Evolutionary conservation across 2,888 invertebrate species (phyloP), one percentile per base, ranked within the genome.

Genomic region (Thumatha senex): DNA sequence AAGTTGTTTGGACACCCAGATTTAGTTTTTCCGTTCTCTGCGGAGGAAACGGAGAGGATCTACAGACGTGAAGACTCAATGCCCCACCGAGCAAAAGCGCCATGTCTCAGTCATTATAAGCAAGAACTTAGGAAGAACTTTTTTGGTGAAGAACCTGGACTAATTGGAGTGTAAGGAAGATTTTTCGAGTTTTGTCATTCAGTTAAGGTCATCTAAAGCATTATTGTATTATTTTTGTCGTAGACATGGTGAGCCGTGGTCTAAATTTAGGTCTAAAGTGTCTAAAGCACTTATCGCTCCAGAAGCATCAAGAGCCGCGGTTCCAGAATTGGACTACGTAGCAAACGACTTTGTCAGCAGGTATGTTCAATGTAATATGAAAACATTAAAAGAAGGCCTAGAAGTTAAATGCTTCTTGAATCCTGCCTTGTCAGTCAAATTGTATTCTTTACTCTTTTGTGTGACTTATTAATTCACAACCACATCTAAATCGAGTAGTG

Each of bases 161-260:
- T 95, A 56, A 95, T 95, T 73, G 95, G 95, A 78, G 94, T 95
- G 95, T 95, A 92, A 93, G 94, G 92, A 52, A 49, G 36, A 40
- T 31, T 7, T 24, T 24, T 24, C 18, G 18, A 24, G 18, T 24
- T 2, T 24, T 24, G 3, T 2, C 5, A 24, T 24, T 24, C 5
- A 24, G 18, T 24, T 24, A 24, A 24, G 5, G 18, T 24, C n/a
- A 24, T 24, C 18, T 24, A 24, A 24, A 2, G 18, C 18, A 24
- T 24, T n/a, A 30, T 30, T 56, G 2, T 42, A 40, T 42, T 39
- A 42, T 53, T 59, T 51, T 54, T 70, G 62, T 69, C 63, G 40
- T 84, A 98, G 97, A 58, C 97, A 97, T 80, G 98, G 97, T 0
- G 94, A 95, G 72, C 95, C 95, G 70, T 98, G 98, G 98, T 96